Evolutionary conservation across 2,113 vertebrate species (phyloP).

Genomic region (Notiomystis cincta): DNA sequence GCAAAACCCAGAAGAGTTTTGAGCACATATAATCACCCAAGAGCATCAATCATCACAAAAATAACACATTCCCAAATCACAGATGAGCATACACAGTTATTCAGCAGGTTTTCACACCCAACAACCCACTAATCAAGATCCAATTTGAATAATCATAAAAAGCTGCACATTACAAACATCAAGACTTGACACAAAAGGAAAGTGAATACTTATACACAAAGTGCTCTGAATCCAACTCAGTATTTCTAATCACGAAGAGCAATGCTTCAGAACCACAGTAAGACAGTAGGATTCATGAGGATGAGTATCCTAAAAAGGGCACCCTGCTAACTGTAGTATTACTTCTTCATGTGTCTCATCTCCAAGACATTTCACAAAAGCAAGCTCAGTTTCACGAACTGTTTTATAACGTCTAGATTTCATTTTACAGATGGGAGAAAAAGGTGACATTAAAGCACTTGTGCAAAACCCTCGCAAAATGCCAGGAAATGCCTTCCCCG

Average conservation of each 20-base stretch:
- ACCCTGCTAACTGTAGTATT: neutral
- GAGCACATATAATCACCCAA: neutral
- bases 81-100: neutral
- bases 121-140: neutral
- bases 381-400: neutral
- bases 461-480: neutral
- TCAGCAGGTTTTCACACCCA: neutral
- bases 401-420: neutral
- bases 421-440: neutral
- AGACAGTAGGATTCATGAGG: accelerated
- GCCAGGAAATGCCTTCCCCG: neutral
- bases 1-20: neutral
- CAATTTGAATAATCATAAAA: neutral
- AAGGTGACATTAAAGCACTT: neutral
- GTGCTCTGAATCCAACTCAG: neutral
- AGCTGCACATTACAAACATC: neutral
- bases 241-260: neutral
- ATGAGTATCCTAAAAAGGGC: neutral
- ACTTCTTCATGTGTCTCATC: neutral
- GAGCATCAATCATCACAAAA: neutral
- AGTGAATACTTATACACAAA: neutral
- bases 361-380: neutral
- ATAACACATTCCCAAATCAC: neutral
- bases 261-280: neutral
- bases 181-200: neutral